Conservation (phyloP, 92 coral and sea anemone genomes). For the Parazoanthus swiftii region DNA sequence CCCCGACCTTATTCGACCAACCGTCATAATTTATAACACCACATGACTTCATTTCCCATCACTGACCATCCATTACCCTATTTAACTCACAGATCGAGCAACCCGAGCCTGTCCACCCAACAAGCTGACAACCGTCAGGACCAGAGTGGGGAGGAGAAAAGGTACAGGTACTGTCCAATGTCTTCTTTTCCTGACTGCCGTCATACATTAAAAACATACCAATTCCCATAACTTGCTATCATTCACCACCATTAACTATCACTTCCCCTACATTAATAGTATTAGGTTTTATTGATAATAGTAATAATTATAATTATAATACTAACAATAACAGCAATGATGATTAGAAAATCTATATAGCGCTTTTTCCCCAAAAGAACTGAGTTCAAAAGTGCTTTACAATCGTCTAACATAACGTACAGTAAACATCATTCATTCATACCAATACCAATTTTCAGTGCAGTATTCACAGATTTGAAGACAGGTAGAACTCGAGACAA, state of each 20-base stretch:
- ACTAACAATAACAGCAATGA: too few relatives aligned
- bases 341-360: too few relatives aligned
- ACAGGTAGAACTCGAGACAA: too few relatives aligned
- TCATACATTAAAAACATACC: background rate
- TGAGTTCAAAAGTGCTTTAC: too few relatives aligned
- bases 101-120: background rate
- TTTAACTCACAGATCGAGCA: slow-evolving; percentile 14
- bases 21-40: background rate
- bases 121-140: slow-evolving; percentile 10
- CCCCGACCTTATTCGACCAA: background rate
- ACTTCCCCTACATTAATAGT: background rate
- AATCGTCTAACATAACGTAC: too few relatives aligned
- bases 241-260: background rate
- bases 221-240: background rate
- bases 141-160: slow-evolving; percentile 27
- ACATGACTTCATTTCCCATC: background rate
- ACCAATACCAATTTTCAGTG: too few relatives aligned
- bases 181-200: background rate
- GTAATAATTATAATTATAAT: too few relatives aligned
- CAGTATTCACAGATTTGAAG: too few relatives aligned
- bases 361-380: too few relatives aligned
- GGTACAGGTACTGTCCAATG: slow-evolving; percentile 16
- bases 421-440: too few relatives aligned
- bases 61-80: background rate
- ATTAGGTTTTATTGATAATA: too few relatives aligned